Conservation (phyloP, 2,113 vertebrate species). For the Anhinga rufa region DNA sequence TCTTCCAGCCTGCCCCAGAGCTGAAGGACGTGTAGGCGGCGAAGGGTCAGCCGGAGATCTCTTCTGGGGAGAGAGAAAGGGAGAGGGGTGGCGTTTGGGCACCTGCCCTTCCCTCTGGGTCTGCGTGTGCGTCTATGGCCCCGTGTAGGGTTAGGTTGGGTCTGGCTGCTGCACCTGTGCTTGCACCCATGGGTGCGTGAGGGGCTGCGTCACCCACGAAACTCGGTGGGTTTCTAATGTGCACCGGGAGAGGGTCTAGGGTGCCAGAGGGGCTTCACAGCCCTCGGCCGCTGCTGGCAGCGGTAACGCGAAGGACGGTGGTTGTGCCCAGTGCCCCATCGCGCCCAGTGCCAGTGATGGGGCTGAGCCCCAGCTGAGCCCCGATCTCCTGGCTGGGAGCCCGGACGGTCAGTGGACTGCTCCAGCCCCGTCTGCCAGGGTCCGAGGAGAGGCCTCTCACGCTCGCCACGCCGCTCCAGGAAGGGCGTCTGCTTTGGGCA, state of each 20-base stretch:
- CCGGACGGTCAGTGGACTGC: not conserved
- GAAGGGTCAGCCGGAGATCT: not conserved
- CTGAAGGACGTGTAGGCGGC: rapidly evolving
- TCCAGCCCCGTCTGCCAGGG: not conserved
- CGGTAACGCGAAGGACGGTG: not conserved
- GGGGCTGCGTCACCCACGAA: rapidly evolving
- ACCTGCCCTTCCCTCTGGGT: not conserved
- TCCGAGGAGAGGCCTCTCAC: not conserved
- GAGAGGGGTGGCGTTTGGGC: not conserved
- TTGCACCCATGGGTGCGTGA: not conserved
- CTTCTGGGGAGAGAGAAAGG: not conserved
- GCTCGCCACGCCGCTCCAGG: too few species aligned
- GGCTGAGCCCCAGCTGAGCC: not conserved
- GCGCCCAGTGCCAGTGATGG: not conserved
- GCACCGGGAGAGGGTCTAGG: not conserved
- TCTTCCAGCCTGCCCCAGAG: not conserved
- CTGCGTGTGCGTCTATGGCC: not conserved
- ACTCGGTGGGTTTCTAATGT: not conserved
- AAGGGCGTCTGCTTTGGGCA: not conserved
- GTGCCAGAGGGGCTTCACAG: not conserved
- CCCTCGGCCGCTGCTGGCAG: not conserved
- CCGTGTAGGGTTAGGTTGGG: not conserved
- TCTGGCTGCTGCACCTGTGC: not conserved
- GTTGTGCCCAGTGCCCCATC: not conserved
- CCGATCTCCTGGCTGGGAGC: not conserved